Conservation (phyloP, 1,140 invertebrate genomes). For the Magallana gigas region DNA sequence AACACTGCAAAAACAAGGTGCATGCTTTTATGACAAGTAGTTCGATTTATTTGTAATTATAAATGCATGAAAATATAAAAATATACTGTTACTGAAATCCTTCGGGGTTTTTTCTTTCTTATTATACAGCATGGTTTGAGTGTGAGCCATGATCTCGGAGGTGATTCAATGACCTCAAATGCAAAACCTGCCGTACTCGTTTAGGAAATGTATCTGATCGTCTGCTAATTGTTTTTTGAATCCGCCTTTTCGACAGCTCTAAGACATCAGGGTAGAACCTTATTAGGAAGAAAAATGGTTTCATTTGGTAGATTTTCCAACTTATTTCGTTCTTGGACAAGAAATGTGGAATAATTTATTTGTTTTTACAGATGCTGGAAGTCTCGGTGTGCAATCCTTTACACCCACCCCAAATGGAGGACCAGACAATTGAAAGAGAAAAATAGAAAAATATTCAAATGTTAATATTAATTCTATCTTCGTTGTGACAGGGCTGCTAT, state of each 20-base stretch:
- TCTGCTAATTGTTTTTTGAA: slow-evolving; percentile 21
- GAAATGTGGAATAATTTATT: background rate
- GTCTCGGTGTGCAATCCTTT: background rate
- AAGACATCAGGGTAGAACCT: background rate
- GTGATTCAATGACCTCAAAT: slow-evolving; percentile 5
- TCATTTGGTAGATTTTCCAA: background rate
- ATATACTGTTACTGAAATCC: too few relatives aligned
- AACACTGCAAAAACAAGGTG: too few relatives aligned
- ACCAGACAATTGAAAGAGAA: slow-evolving; percentile 13
- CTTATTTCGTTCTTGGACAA: background rate
- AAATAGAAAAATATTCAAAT: slow-evolving; percentile 38
- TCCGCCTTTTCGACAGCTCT: background rate
- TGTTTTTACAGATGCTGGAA: slow-evolving; percentile 23
- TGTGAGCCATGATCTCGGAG: background rate
- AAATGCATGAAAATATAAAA: too few relatives aligned
- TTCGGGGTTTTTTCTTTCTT: too few relatives aligned
- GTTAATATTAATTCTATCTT: slow-evolving; percentile 25
- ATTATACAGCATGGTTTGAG: too few relatives aligned
- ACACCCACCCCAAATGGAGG: slow-evolving; percentile 12
- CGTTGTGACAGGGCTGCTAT: slow-evolving; percentile 21
- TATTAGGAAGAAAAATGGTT: slow-evolving; percentile 1
- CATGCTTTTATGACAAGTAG: too few relatives aligned
- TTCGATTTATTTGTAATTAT: too few relatives aligned
- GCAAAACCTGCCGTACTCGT: background rate
- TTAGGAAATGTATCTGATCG: background rate